Evolutionary conservation across 1,140 invertebrate genomes (phyloP).

Genomic region (Penaeus japonicus): DNA sequence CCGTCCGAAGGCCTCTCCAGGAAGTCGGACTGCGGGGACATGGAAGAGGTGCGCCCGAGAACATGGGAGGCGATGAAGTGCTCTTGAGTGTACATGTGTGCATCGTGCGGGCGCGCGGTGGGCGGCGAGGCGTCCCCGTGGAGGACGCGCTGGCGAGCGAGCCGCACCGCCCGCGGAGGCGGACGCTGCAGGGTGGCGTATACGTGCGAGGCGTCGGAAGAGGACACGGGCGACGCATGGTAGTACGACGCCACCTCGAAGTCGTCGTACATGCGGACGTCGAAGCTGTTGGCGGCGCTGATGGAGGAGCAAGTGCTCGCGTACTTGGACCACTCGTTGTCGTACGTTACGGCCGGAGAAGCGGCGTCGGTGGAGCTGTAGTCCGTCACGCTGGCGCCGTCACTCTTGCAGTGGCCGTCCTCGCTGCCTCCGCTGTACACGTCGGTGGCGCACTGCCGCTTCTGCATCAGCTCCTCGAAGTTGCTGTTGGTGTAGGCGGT

Average conservation of each 20-base stretch:
- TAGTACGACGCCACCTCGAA: constrained; percentile 57
- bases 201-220: constrained; percentile 41
- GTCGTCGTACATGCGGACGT: constrained; percentile 57
- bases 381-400: constrained; percentile 33
- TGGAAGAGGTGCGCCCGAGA: too few species aligned
- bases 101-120: too few species aligned
- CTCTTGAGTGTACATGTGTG: too few species aligned
- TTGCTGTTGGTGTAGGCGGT: constrained; percentile 23
- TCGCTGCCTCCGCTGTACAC: background rate
- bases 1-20: too few species aligned
- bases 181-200: constrained; percentile 49
- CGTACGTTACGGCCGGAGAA: constrained; percentile 16
- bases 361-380: constrained; percentile 52
- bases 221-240: constrained; percentile 32
- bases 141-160: constrained; percentile 21
- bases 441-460: background rate
- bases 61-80: too few species aligned
- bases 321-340: constrained; percentile 56
- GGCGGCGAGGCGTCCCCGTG: constrained; percentile 2
- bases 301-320: constrained; percentile 55
- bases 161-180: background rate
- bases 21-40: too few species aligned
- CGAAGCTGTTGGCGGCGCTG: constrained; percentile 53
- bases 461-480: constrained; percentile 33
- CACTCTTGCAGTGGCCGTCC: background rate